Evolutionary conservation across 2,888 invertebrate species (phyloP), one percentile per base, ranked within the genome.

Genomic region (Athalia circularis): DNA sequence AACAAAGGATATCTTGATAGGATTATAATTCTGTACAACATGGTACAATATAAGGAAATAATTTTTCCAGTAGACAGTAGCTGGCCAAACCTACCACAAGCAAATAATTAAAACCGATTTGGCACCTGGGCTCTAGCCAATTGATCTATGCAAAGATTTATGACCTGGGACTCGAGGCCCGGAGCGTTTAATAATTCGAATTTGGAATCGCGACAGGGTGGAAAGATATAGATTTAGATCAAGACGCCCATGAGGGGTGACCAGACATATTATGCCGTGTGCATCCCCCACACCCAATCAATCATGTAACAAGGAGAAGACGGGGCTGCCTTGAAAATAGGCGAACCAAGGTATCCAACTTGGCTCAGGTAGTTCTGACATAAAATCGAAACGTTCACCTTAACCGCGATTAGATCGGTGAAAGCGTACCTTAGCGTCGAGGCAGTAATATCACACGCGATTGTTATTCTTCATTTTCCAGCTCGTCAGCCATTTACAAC

Each of bases 401-500:
- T 64, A 64, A 64, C 61, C 62, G 11, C 5, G 50, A 29, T 62
- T 15, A 64, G 48, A 75, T 70, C 74, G 11, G 70, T 72, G 74
- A 80, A 79, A 54, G 81, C 85, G 82, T 84, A 85, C 83, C 84
- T 85, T 80, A 80, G 81, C 81, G 79, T 84, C 80, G 79, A 77
- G 72, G 81, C 83, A 80, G 82, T 82, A 79, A 80, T 84, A 85
- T 85, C 83, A 85, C 79, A 82, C 82, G 82, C 76, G 79, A 80
- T 80, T 81, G 82, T 82, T 84, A 83, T 84, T 83, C 83, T 85
- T 87, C 86, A 86, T 87, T 84, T 82, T 81, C 83, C 82, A 82
- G 82, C 82, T 83, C 84, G 84, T 87, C 86, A 86, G 87, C 86
- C 87, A 86, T 88, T 87, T 85, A 82, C 83, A 81, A 86, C 80